Percentiles rank a stretch among this genome's conserved stretches.
Evolutionary conservation across 2,888 invertebrate species (phyloP).

Genomic region (Hypercompe scribonia): DNA sequence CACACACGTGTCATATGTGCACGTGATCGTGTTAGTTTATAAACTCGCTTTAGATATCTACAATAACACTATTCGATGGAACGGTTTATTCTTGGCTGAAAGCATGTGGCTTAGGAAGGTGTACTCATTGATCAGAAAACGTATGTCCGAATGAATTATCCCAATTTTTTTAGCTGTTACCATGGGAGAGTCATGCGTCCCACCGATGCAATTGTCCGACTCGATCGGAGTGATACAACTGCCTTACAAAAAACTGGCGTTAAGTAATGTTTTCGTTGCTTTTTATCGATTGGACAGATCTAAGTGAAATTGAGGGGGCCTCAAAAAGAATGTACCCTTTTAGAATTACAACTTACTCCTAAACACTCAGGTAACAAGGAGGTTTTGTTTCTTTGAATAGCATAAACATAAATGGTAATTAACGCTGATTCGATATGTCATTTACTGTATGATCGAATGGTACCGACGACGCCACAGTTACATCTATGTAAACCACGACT

Average conservation of each 20-base stretch:
- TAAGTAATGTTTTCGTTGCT: too few species aligned
- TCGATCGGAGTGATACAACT: too few species aligned
- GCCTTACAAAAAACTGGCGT: too few species aligned
- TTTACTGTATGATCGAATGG: too few species aligned
- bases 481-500: not conserved
- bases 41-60: conserved; percentile 1
- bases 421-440: too few species aligned
- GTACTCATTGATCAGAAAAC: not conserved
- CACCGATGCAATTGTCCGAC: too few species aligned
- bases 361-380: not conserved
- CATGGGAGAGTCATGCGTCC: too few species aligned
- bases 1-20: conserved; percentile 6
- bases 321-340: not conserved
- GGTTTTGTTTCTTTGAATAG: not conserved
- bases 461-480: too few species aligned
- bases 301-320: too few species aligned
- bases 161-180: too few species aligned
- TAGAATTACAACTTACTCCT: not conserved
- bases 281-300: too few species aligned
- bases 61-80: not conserved
- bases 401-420: not conserved
- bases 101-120: conserved; percentile 3
- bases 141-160: not conserved
- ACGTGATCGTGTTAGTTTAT: conserved; percentile 7
- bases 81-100: conserved; percentile 11